Base-by-base conservation (phyloP, 2,113 vertebrate species). In the Diglossa brunneiventris region DNA sequence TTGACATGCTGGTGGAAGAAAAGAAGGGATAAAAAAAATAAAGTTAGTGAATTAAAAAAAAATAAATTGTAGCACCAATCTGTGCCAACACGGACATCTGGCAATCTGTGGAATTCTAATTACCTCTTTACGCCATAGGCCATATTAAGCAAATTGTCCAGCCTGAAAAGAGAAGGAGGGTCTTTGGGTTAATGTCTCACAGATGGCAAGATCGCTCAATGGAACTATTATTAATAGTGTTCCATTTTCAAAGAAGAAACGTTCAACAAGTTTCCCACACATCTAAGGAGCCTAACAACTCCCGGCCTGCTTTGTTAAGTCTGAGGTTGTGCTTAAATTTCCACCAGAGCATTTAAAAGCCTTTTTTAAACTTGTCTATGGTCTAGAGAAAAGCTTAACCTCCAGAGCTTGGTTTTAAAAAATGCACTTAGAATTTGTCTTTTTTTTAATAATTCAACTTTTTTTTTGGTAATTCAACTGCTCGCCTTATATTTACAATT, bases 61-160 rank as follows among this genome's bases (percentile, higher is more conserved):
- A 98, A 98, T 90, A 98, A 95, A 98, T 95, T 96, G 98, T 98
- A 98, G 98, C 98, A 98, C 98, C 98, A 98, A 97, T 98, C 98
- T 98, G 98, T 99, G 99, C 99, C 99, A 99, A 99, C 98, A 99
- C 98, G 98, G 99, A 99, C 99, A 99, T 99, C 99, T 99, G 99
- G 99, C 99, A 99, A 99, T 99, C 98, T 99, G 99, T 99, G 99
- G 99, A 99, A 99, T 99, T 99, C 99, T 99, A 99, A 99, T 99
- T 99, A 99, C 99, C 99, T 99, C 99, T 99, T 99, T 99, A 99
- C 99, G 99, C 99, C 99, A 99, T 99, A 99, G 99, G 99, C 99
- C 99, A 99, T 99, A 99, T 99, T 99, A 99, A 99, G 99, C 99
- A 99, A 99, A 99, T 99, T 99, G 99, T 99, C 99, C 99, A 99